A percentile compares a stretch with the other conserved stretches of the same genome.
phyloP scores from a whole-genome alignment of 2,113 vertebrate species.

The Ceyx melanurus region DNA sequence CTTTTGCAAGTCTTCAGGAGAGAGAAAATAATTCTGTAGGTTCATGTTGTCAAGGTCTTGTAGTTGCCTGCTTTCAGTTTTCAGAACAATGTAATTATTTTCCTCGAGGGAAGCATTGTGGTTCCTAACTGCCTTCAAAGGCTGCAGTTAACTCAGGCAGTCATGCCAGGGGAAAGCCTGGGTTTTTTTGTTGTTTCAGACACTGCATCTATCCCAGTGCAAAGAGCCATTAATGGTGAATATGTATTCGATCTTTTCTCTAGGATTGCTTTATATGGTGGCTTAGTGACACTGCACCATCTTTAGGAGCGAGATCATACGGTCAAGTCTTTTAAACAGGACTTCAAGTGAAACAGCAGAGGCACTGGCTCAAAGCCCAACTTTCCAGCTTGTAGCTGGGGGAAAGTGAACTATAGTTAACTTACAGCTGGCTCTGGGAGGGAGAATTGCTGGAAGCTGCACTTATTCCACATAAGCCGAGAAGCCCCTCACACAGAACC shows the following conservation, averaged over 20 bases:
- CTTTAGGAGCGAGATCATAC: background rate
- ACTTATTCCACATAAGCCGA: background rate
- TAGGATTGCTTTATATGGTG: background rate
- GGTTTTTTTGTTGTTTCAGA: background rate
- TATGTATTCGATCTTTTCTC: background rate
- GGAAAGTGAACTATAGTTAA: background rate
- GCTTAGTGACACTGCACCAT: background rate
- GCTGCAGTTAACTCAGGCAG: background rate
- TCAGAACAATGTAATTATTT: background rate
- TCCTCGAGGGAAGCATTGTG: background rate
- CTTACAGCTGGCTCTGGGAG: background rate
- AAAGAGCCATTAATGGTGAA: background rate
- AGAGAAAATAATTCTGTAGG: background rate
- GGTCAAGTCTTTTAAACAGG: background rate
- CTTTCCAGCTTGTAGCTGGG: background rate
- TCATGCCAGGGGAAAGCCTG: background rate
- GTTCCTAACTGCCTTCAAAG: background rate
- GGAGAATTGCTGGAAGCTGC: background rate
- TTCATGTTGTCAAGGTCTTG: background rate
- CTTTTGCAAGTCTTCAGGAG: background rate
- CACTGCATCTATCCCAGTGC: background rate
- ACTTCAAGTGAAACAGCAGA: background rate
- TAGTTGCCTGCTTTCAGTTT: background rate
- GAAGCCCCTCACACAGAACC: background rate
- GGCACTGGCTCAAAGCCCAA: background rate